Conservation (phyloP, 2,888 invertebrate species). For the Reticulitermes lucifugus region DNA sequence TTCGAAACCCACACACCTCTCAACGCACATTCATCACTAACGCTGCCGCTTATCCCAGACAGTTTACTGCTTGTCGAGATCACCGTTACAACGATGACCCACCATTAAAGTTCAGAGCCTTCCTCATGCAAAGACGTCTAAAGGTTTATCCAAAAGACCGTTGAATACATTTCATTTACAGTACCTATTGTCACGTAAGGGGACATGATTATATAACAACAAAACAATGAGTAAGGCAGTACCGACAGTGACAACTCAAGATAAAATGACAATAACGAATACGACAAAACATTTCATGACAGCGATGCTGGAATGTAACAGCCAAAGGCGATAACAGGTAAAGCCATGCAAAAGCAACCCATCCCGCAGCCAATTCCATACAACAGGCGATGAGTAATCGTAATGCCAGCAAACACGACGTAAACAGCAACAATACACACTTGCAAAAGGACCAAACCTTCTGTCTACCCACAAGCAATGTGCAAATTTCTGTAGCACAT, state of each 20-base stretch:
- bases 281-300: slow-evolving; percentile 1
- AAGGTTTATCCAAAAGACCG: background rate
- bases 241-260: background rate
- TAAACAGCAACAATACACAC: background rate
- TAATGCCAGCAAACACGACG: background rate
- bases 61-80: background rate
- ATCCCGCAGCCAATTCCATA: background rate
- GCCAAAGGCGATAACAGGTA: background rate
- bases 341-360: background rate
- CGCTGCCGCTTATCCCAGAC: background rate
- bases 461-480: background rate
- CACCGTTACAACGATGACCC: background rate
- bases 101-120: background rate
- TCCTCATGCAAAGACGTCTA: background rate
- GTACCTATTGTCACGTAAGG: background rate
- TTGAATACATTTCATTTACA: background rate
- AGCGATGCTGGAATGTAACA: background rate
- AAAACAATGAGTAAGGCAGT: background rate
- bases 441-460: background rate
- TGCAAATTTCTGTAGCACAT: background rate
- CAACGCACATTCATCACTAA: background rate
- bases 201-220: background rate
- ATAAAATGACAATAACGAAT: background rate
- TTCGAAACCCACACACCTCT: background rate
- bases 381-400: slow-evolving; percentile 9